Base-by-base conservation (phyloP, 2,888 invertebrate species). In the Plagodis pulveraria region DNA sequence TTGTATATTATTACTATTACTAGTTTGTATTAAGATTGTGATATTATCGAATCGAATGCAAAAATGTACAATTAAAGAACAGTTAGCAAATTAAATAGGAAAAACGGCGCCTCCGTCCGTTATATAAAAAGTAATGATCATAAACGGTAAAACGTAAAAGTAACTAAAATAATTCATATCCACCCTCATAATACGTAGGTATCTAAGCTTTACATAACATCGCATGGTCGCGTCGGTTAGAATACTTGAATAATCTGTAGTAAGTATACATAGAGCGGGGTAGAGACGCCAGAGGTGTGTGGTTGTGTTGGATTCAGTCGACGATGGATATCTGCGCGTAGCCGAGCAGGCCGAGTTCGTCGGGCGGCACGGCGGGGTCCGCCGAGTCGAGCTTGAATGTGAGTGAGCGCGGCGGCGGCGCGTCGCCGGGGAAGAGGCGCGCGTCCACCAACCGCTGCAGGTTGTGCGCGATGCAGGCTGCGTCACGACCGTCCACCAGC, bases 301-400 rank as follows among this genome's bases (percentile, higher is more conserved):
- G 50, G 41, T 11, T 61, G 56, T 32, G 50, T 56, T n/a, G 57
- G 52, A 60, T 65, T 85, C 95, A 98, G 94, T 98, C 98, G 71
- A 97, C 96, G 85, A 99, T 96, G 75, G 98, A 98, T 84, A 99
- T 96, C 94, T 99, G 99, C 85, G 99, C 99, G 94, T 96, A 99
- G 79, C 99, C 99, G 83, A 99, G 95, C 71, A 99, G 94, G 46
- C 98, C 96, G 81, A 97, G 97, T 89, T 99, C 99, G 88, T 99
- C 99, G 56, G 97, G 96, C 63, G 96, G 94, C 91, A 97, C 98
- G 74, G 78, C 71, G 41, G 84, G 94, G 73, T 77, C 81, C 38
- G 95, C 94, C 9, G 90, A 84, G 60, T 81, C 96, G 93, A 99
- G 94, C 76, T 96, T 96, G 95, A 99, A 99, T 70, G 98, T 98